Percentiles rank a stretch among this genome's conserved stretches.
Evolutionary conservation across 1,140 invertebrate genomes (phyloP).

Genomic region (Chrysomallon squamiferum): DNA sequence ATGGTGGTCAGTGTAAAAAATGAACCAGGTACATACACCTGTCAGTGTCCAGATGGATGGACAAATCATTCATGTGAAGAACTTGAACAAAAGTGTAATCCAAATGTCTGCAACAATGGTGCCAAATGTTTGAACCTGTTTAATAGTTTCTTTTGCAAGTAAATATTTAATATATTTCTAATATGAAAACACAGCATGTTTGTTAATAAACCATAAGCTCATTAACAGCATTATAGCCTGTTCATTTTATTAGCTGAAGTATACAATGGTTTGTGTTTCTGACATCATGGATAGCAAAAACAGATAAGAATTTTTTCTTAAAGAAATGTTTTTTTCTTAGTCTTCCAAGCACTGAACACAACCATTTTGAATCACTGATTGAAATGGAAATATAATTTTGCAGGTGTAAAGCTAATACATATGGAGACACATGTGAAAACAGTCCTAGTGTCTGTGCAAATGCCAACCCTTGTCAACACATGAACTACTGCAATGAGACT

Average conservation of each 20-base stretch:
- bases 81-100: neutral
- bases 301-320: no score
- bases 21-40: neutral
- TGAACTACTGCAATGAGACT: neutral
- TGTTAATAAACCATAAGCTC: no score
- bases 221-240: no score
- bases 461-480: neutral
- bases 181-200: no score
- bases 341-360: no score
- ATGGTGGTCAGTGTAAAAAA: neutral
- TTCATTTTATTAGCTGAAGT: no score
- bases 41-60: neutral
- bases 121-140: neutral
- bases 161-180: no score
- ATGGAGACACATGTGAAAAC: neutral
- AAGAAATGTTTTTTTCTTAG: no score
- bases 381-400: no score
- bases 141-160: neutral
- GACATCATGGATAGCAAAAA: no score
- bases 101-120: neutral
- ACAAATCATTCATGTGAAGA: neutral
- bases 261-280: no score
- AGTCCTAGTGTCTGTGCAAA: neutral
- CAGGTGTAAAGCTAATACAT: neutral
- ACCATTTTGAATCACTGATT: no score